phyloP scores from a whole-genome alignment of 2,113 vertebrate species.

The Muscicapa adusta region DNA sequence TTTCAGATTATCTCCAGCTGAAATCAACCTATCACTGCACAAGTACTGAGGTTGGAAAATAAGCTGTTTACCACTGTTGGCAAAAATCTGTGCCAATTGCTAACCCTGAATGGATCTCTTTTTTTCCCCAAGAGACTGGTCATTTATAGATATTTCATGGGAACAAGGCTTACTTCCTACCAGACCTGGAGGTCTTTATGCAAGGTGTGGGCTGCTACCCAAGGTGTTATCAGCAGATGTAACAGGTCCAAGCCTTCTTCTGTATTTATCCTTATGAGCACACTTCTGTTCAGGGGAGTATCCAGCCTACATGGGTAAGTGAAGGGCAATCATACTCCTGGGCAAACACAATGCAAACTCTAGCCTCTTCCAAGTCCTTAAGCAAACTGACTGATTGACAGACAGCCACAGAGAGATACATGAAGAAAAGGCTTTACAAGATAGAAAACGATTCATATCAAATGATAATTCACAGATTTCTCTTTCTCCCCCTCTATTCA shows the following conservation, averaged over 20 bases:
- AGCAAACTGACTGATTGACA: not conserved
- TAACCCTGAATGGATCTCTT: not conserved
- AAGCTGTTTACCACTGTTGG: not conserved
- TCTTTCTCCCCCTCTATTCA: not conserved
- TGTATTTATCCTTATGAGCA: not conserved
- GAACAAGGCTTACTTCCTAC: not conserved
- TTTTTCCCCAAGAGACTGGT: not conserved
- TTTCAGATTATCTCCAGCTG: not conserved
- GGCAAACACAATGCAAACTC: not conserved
- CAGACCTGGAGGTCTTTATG: not conserved
- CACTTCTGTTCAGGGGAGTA: not conserved
- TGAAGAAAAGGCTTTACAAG: not conserved
- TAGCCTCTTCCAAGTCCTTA: not conserved
- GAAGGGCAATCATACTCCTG: not conserved
- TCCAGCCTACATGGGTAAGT: fast-evolving
- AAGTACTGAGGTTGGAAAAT: not conserved
- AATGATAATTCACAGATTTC: not conserved
- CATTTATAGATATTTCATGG: not conserved
- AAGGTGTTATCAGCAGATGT: not conserved
- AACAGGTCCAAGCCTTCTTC: not conserved
- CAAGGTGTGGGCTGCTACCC: not conserved
- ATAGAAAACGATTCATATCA: not conserved
- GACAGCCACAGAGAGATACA: not conserved
- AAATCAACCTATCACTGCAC: not conserved
- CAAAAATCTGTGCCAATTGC: not conserved